Evolutionary conservation across 2,888 invertebrate species (phyloP).

Genomic region (Eumerus sabulonum): DNA sequence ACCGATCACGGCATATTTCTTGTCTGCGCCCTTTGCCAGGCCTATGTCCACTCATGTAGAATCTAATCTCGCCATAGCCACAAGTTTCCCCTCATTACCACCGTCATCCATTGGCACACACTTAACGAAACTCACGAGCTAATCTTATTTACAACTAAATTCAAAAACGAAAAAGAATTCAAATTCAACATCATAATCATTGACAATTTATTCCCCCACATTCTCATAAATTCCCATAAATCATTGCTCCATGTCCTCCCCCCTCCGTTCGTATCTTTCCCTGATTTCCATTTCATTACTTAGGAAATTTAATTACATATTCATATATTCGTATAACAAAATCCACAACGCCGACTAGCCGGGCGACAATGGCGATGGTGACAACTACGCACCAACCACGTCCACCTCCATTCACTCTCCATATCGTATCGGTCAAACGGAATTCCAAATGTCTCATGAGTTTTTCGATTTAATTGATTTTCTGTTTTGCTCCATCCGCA

Average conservation of each 20-base stretch:
- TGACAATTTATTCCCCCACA: conserved; percentile 55
- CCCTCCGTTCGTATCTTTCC: conserved; percentile 9
- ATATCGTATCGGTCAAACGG: neutral
- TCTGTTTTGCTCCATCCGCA: conserved; percentile 1
- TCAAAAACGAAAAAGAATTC: neutral
- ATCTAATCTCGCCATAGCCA: too few relatives aligned
- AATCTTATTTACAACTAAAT: conserved; percentile 14
- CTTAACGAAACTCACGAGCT: neutral
- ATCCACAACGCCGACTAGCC: neutral
- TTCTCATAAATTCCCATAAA: conserved; percentile 39
- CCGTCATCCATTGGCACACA: too few relatives aligned
- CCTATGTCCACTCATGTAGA: too few relatives aligned
- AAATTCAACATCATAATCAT: conserved; percentile 28
- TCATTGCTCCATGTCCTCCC: conserved; percentile 21
- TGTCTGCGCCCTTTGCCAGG: too few relatives aligned
- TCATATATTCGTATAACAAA: conserved; percentile 49
- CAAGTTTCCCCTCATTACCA: too few relatives aligned
- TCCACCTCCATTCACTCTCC: too few relatives aligned
- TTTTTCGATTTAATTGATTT: conserved; percentile 54
- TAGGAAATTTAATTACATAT: conserved; percentile 51
- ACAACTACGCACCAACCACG: neutral
- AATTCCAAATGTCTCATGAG: conserved; percentile 46
- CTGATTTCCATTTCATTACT: conserved; percentile 41
- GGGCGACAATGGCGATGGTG: neutral
- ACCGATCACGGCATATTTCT: too few relatives aligned